Base-by-base conservation (phyloP, 2,113 vertebrate genomes). In the Myrmecobius fasciatus region DNA sequence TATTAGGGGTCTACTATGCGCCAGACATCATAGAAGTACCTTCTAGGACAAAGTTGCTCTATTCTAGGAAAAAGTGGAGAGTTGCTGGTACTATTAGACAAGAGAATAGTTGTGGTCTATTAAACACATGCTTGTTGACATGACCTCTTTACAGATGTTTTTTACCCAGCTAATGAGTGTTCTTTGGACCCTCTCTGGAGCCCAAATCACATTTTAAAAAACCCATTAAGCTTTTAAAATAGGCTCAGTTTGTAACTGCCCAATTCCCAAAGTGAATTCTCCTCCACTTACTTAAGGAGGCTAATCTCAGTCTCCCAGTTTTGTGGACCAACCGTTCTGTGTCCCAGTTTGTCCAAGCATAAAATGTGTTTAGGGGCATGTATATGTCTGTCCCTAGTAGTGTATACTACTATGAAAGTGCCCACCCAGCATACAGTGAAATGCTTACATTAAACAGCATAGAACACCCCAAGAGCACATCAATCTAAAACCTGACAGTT, bases 151-250 rank as follows among this genome's bases (percentile, higher is more conserved):
- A n/a, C 36, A 43, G 67, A 43, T 83, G 14, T 83, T 95, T 43
- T 93, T 3, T 75, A 91, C 91, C 25, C 52, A 95, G 91, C 93
- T 90, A 96, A 90, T 26, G 91, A 90, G 47, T 46, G n/a, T 17
- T 94, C 47, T 91, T 90, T 96, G 54, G 91, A 97, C 46, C 53
- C n/a, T 90, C 53, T 75, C 20, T 94, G 83, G 96, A 95, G 95
- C 14, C 94, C 49, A 94, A 94, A 94, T 26, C 25, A 95, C 25
- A 53, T 92, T 96, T 90, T 67, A 53, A 53, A 49, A 95, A 83
- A 91, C 54, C 91, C 92, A 88, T 91, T 94, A 36, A 3, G 10
- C 91, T 94, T 89, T 83, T 26, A 8, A 95, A 97, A 92, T 91
- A 52, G 52, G 75, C 91, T 67, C 52, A 95, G 54, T 26, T 96